A percentile compares a stretch with the other conserved stretches of the same genome.
Evolutionary conservation across 2,797 vertebrate species (phyloP).

Genomic region (Florisuga fusca): DNA sequence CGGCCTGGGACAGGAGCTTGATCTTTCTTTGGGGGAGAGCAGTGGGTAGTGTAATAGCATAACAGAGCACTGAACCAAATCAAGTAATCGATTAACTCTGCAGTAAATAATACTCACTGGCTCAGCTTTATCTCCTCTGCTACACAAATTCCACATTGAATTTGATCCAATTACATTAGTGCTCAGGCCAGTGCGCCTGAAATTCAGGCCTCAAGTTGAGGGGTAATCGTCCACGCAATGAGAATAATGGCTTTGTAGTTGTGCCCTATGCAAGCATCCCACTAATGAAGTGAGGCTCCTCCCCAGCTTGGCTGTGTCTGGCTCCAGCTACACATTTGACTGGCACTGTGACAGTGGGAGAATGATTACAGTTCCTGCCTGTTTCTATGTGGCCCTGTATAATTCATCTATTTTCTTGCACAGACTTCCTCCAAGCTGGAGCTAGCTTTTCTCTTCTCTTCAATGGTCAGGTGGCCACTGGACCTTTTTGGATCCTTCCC

Average conservation of each 20-base stretch:
- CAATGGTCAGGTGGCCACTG: background rate
- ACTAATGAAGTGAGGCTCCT: background rate
- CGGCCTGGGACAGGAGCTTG: background rate
- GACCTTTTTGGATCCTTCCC: background rate
- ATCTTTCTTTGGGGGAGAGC: background rate
- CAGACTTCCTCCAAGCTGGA: background rate
- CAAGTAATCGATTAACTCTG: background rate
- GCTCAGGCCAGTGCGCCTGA: background rate
- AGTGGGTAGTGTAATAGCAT: background rate
- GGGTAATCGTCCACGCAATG: slow-evolving; percentile 15
- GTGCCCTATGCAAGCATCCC: background rate
- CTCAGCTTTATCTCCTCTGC: background rate
- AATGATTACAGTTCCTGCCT: background rate
- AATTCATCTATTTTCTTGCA: background rate
- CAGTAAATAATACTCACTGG: slow-evolving; percentile 17
- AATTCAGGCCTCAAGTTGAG: slow-evolving; percentile 21
- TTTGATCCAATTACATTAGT: slow-evolving; percentile 15
- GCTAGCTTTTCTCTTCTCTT: background rate
- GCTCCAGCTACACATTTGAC: background rate
- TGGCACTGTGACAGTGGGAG: background rate
- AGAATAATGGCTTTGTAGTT: background rate
- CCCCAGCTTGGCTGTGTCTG: background rate
- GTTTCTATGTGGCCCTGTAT: background rate
- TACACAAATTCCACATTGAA: background rate
- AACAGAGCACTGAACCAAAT: background rate